Evolutionary conservation across 2,888 invertebrate species (phyloP).

Genomic region (Cyaniris semiargus): DNA sequence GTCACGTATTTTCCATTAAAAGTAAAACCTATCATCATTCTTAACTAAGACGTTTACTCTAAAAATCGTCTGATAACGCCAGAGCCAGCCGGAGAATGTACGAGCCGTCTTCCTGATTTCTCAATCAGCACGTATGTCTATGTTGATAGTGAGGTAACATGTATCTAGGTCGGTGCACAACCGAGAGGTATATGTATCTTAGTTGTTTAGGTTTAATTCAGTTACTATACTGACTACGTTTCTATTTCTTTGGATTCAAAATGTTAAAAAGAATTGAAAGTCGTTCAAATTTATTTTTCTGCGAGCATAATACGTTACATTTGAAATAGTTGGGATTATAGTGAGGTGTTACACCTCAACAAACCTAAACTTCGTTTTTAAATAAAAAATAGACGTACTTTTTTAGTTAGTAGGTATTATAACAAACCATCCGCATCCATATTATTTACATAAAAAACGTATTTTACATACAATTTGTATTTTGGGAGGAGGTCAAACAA

Average conservation of each 20-base stretch:
- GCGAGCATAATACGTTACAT: background rate
- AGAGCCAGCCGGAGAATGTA: background rate
- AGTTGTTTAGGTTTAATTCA: background rate
- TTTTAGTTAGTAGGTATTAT: no score
- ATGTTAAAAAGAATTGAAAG: background rate
- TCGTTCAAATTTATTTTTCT: background rate
- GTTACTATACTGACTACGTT: background rate
- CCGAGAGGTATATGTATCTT: background rate
- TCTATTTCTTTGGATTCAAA: background rate
- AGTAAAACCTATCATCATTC: no score
- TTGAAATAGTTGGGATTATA: no score
- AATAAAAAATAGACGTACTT: no score
- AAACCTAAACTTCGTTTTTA: no score
- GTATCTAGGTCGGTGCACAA: background rate
- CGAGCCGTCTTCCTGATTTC: slow-evolving; percentile 4
- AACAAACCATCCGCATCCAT: no score
- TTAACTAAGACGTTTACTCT: background rate
- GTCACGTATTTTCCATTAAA: background rate
- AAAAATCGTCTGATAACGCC: background rate
- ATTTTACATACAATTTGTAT: background rate
- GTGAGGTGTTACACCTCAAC: no score
- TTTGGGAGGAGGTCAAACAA: background rate
- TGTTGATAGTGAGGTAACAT: background rate
- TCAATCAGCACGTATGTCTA: background rate
- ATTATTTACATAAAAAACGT: background rate